Conservation (phyloP, 2,113 vertebrate genomes). For the Neogobius melanostomus region DNA sequence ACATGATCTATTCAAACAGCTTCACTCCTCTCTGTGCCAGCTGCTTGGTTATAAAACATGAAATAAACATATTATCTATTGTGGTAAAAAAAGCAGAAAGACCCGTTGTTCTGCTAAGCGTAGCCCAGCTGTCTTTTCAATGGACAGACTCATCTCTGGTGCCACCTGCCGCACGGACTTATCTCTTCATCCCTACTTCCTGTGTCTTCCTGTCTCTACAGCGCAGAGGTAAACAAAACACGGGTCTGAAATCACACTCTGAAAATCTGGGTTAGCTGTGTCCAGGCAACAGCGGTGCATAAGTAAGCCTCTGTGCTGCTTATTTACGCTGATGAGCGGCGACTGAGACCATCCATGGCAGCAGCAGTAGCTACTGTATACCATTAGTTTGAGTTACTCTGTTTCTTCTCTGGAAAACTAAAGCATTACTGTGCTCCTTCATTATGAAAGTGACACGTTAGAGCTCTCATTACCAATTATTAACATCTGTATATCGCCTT, state of each 20-base stretch:
- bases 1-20: too few relatives aligned
- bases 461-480: too few relatives aligned
- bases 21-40: too few relatives aligned
- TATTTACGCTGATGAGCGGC: slow-evolving; percentile 30
- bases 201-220: background rate
- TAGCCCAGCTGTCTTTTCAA: background rate
- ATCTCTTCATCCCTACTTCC: background rate
- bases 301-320: slow-evolving; percentile 36
- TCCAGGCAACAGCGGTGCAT: slow-evolving; percentile 60
- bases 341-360: slow-evolving; percentile 3
- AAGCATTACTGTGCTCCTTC: too few relatives aligned
- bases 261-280: slow-evolving; percentile 61
- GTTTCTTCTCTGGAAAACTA: background rate
- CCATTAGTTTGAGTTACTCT: slow-evolving; percentile 13
- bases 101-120: background rate
- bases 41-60: background rate
- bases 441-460: too few relatives aligned
- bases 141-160: background rate
- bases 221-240: slow-evolving; percentile 27
- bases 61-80: background rate
- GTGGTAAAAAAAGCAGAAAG: too few relatives aligned
- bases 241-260: slow-evolving; percentile 6
- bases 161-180: background rate
- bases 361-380: slow-evolving; percentile 4
- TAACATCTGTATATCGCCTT: too few relatives aligned